Evolutionary conservation across 2,113 vertebrate species (phyloP), one percentile per base, ranked within the genome.

Genomic region (Eleginops maclovinus): DNA sequence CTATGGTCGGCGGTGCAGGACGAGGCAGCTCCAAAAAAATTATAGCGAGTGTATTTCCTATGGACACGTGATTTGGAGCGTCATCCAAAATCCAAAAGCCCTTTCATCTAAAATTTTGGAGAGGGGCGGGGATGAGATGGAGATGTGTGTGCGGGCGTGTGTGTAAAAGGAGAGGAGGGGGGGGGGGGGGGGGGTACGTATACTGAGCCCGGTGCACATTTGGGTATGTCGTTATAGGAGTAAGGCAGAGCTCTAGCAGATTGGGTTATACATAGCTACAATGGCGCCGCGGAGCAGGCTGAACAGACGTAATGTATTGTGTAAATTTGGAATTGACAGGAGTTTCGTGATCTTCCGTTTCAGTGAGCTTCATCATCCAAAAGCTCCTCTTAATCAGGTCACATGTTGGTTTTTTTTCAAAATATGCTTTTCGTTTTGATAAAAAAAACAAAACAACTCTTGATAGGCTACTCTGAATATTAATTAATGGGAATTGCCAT

Each of bases 21-120:
- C 85, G 87, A 91, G 91, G 92, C 89, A 88, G 93, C 93, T 92
- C 85, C 90, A 88, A 87, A 89, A 92, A 92, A 94, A 92, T 92
- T 88, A 93, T 90, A 94, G 92, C 92, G 92, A 93, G 93, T 93
- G 93, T 93, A 90, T 93, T 93, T 94, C 93, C 93, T 93, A 92
- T 85, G 94, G 90, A 89, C 94, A 95, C 94, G 94, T 95, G 94
- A 95, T 90, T 85, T 79, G 78, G 88, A 93, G 93, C 94, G 94
- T 94, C 94, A 95, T 93, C 93, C 94, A 93, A 94, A 92, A 95
- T 91, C 92, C 93, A 92, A 92, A 94, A 95, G 90, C 90, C 88
- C 92, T 94, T 94, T 93, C 93, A 94, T 92, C 90, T 93, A 77
- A 91, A 88, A 90, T 88, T 90, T 92, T 92, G 91, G 92, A 89